phyloP scores from a whole-genome alignment of 2,888 invertebrate genomes.

The Sphaerophoria rueppellii region DNA sequence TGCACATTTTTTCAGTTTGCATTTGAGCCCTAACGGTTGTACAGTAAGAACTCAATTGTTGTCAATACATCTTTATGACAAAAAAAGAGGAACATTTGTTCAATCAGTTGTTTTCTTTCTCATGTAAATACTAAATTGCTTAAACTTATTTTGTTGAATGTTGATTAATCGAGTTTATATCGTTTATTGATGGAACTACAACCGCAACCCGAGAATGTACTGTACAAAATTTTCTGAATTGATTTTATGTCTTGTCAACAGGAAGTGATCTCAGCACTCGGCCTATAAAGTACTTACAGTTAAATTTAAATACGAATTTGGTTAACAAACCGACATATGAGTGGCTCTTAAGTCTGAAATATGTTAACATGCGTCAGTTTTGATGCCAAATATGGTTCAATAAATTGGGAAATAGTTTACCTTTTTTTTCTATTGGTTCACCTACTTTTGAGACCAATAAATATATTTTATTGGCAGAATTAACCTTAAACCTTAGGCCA shows the following conservation, averaged over 20 bases:
- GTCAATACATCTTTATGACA: background rate
- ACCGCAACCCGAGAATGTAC: background rate
- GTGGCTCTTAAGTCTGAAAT: slow-evolving; percentile 17
- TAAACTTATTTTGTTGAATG: background rate
- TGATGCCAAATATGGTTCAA: slow-evolving; percentile 46
- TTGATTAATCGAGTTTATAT: no score
- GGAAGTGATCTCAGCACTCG: slow-evolving; percentile 60
- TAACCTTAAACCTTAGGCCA: background rate
- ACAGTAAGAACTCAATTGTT: background rate
- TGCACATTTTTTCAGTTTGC: no score
- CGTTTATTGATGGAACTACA: background rate
- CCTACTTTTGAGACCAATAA: slow-evolving; percentile 11
- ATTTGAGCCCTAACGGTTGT: background rate
- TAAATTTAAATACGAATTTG: slow-evolving; percentile 60
- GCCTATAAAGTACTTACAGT: slow-evolving; percentile 40
- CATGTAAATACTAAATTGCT: no score
- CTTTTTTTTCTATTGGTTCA: slow-evolving; percentile 33
- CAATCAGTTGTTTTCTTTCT: no score
- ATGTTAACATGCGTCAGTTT: background rate
- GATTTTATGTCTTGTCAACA: slow-evolving; percentile 9
- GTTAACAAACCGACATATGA: background rate
- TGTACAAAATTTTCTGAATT: background rate
- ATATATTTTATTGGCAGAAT: slow-evolving; percentile 19
- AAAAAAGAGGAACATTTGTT: background rate
- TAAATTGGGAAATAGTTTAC: slow-evolving; percentile 32